Evolutionary conservation across 2,888 invertebrate genomes (phyloP).

Genomic region (Colletes collaris): DNA sequence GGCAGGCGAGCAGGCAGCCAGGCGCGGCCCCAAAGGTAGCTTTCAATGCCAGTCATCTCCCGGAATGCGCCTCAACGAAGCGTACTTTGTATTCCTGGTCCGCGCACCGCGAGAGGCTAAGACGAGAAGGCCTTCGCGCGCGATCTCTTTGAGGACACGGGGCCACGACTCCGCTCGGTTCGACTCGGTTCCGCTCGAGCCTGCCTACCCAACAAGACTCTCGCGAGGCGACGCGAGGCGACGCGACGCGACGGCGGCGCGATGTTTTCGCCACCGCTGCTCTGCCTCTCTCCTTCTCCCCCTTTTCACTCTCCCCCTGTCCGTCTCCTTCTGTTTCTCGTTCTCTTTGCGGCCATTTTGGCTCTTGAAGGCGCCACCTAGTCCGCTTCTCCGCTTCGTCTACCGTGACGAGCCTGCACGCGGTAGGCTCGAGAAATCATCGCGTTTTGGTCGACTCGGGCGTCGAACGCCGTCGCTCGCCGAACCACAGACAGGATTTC

Average conservation of each 20-base stretch:
- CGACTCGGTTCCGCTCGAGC: slow-evolving; percentile 35
- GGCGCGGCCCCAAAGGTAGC: slow-evolving; percentile 76
- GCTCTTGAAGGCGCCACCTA: slow-evolving; percentile 70
- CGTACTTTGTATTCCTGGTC: slow-evolving; percentile 79
- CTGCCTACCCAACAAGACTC: slow-evolving; percentile 25
- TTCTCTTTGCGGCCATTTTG: slow-evolving; percentile 62
- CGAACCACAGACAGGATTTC: not conserved
- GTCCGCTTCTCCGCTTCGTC: slow-evolving; percentile 51
- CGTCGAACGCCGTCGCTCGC: not conserved
- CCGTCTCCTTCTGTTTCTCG: slow-evolving; percentile 6
- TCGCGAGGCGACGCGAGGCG: slow-evolving; percentile 2
- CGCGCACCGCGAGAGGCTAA: slow-evolving; percentile 53
- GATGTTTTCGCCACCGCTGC: not conserved
- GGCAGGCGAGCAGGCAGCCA: slow-evolving; percentile 59
- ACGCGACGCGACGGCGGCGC: slow-evolving; percentile 28
- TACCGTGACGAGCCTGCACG: slow-evolving; percentile 70
- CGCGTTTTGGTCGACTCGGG: not conserved
- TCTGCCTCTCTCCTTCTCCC: slow-evolving; percentile 3
- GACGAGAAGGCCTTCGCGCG: slow-evolving; percentile 74
- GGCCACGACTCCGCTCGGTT: slow-evolving; percentile 56
- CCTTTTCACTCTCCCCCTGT: slow-evolving; percentile 6
- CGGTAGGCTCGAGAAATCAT: slow-evolving; percentile 46
- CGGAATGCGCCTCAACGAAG: slow-evolving; percentile 77
- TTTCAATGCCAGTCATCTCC: slow-evolving; percentile 82
- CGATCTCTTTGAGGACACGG: slow-evolving; percentile 76